Conservation (phyloP, 1,140 invertebrate genomes). For the Drosophila punjabiensis region DNA sequence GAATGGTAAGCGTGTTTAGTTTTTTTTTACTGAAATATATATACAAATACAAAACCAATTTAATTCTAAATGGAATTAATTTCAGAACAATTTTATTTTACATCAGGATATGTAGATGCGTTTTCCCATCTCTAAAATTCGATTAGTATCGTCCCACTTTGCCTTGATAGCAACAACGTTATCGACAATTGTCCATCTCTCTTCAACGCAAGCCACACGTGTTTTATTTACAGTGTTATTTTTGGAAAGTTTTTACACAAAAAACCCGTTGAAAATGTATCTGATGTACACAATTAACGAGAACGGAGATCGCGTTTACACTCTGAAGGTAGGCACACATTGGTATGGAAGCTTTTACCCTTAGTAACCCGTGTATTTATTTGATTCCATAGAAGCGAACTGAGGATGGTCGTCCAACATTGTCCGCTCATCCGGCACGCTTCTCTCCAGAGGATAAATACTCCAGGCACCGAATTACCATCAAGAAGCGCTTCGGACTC, state of each 20-base stretch:
- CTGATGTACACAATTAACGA: conserved; percentile 91
- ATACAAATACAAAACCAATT: neutral
- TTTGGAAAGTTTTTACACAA: conserved; percentile 2
- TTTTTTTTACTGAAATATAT: no score
- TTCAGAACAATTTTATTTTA: neutral
- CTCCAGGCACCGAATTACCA: conserved; percentile 94
- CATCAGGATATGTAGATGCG: neutral
- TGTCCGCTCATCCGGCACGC: conserved; percentile 96
- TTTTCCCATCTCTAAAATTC: neutral
- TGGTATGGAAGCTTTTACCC: neutral
- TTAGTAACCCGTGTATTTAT: conserved; percentile 21
- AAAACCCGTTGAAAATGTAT: conserved; percentile 88
- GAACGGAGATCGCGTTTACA: conserved; percentile 90
- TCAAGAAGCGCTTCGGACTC: conserved; percentile 96
- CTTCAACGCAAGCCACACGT: conserved; percentile 58
- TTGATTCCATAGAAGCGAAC: conserved; percentile 88
- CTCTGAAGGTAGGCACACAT: conserved; percentile 87
- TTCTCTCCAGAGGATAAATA: conserved; percentile 99
- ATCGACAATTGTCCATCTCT: neutral
- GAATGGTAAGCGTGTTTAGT: no score
- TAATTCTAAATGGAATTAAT: neutral
- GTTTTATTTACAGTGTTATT: conserved; percentile 51
- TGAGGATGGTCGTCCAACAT: conserved; percentile 91
- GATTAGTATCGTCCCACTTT: neutral
- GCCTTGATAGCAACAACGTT: no score